Evolutionary conservation across 2,113 vertebrate genomes (phyloP), one percentile per base, ranked within the genome.

Genomic region (Eonycteris spelaea): DNA sequence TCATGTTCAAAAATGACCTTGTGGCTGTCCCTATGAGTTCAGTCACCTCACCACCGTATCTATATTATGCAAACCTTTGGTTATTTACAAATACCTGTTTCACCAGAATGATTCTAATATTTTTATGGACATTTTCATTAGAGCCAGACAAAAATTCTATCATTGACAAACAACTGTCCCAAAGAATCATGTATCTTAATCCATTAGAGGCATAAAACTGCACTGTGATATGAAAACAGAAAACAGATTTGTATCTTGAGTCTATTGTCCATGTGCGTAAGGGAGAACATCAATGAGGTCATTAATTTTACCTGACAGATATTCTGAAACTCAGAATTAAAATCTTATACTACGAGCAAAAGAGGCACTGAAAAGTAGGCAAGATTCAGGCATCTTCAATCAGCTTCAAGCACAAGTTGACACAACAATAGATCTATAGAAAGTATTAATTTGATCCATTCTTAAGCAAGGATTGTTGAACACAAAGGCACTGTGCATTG

Each of bases 401-500:
- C 53, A 43, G 68, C 92, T 97, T 94, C 65, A 92, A 97, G 96
- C 71, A 93, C 63, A 96, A 95, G 24, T 57, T 86, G 95, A 92
- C 63, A 65, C n/a, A 82, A 95, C 95, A 91, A 86, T 57, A 82
- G 30, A 53, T 88, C 87, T 68, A 92, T 2, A 43, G 84, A 91
- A 48, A 90, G 61, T 67, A 93, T 91, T 97, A 96, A 84, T 94
- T 97, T 86, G 97, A 97, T 74, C 87, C 68, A 75, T 87, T 90
- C 77, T 92, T 97, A 65, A 5, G 96, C 71, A 96, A 96, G 97
- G 73, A 78, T 70, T 96, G 91, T 79, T 83, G 94, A 96, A 89
- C 85, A 95, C 82, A 96, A 96, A 94, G 84, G 96, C 85, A 84
- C 90, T 30, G 38, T 93, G 94, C 51, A 0, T 78, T 75, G 91